phyloP scores from a whole-genome alignment of 2,797 vertebrate genomes.

The Margarornis squamiger region DNA sequence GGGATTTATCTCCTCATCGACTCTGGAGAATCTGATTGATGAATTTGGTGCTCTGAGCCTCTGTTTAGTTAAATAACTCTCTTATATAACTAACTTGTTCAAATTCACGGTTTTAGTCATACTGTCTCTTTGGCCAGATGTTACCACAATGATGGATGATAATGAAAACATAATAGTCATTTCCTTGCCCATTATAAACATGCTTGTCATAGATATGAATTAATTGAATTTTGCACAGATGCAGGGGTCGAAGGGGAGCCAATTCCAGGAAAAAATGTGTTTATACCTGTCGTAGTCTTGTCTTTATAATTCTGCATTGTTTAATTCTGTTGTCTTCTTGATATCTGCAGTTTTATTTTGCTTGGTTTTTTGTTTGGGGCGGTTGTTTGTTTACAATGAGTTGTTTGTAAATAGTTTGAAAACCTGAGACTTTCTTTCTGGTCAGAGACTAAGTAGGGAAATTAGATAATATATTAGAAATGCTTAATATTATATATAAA shows the following conservation, averaged over 20 bases:
- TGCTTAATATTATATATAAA: not conserved
- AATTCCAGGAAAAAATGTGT: not conserved
- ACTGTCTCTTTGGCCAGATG: not conserved
- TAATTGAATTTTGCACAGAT: conserved; percentile 41
- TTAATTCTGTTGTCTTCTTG: conserved; percentile 3
- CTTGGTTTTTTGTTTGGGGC: not conserved
- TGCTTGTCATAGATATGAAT: not conserved
- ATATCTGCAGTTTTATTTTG: not conserved
- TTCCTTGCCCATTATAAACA: conserved; percentile 30
- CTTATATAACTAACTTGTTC: conserved; percentile 28
- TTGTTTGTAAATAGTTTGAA: not conserved
- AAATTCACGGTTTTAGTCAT: conserved; percentile 17
- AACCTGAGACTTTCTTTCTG: not conserved
- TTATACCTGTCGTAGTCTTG: not conserved
- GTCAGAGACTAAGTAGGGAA: not conserved
- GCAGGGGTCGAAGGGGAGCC: not conserved
- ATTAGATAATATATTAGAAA: not conserved
- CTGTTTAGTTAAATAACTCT: conserved; percentile 27
- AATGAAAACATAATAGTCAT: not conserved
- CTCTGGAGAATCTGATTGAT: not conserved
- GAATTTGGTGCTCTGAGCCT: not conserved
- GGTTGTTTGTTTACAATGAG: not conserved
- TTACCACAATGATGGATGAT: not conserved
- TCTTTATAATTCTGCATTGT: not conserved
- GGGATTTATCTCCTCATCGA: not conserved